phyloP scores from a whole-genome alignment of 2,888 invertebrate genomes.

The Eupeodes luniger region DNA sequence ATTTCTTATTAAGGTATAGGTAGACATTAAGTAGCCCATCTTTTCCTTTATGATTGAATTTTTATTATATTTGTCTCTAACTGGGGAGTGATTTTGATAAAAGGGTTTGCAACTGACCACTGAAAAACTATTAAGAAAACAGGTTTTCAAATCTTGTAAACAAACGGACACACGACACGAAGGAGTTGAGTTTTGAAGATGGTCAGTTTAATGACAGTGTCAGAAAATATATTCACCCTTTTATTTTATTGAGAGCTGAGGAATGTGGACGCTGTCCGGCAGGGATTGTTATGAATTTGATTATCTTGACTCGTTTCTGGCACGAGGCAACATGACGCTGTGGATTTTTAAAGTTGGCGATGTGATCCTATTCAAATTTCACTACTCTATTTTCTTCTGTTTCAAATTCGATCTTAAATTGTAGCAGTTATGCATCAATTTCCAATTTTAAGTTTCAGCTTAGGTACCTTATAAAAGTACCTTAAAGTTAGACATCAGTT shows the following conservation, averaged over 20 bases:
- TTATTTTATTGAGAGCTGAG: not conserved
- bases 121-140: not conserved
- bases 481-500: no score
- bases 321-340: not conserved
- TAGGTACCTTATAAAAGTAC: no score
- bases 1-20: not conserved
- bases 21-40: constrained; percentile 42
- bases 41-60: constrained; percentile 19
- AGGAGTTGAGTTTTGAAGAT: not conserved
- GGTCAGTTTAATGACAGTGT: not conserved
- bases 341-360: no score
- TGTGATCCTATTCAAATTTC: no score
- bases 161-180: not conserved
- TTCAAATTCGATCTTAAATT: no score
- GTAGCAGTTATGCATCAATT: no score
- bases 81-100: not conserved
- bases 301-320: not conserved
- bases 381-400: no score
- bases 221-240: constrained; percentile 13
- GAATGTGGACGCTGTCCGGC: not conserved
- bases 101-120: constrained; percentile 26
- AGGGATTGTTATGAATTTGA: not conserved
- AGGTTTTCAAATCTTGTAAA: constrained; percentile 1
- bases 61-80: not conserved
- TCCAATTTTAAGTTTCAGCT: no score